Percentiles rank a stretch among this genome's conserved stretches.
Conservation (phyloP, 2,888 invertebrate species). For the Barypeithes pellucidus region DNA sequence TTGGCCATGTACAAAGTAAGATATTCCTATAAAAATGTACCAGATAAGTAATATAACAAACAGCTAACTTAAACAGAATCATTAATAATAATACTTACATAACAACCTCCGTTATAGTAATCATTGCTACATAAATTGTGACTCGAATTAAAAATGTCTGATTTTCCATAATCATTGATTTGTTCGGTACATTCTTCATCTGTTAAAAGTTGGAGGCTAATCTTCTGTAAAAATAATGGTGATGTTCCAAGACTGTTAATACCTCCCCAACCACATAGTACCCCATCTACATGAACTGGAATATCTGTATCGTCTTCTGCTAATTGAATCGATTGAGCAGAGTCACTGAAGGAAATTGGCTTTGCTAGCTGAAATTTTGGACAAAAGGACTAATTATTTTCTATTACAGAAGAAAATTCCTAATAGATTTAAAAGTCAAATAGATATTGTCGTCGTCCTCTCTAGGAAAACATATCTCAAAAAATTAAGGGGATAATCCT, state of each 20-base stretch:
- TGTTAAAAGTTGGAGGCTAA: background rate
- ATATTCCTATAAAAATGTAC: too few relatives aligned
- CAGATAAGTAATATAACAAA: too few relatives aligned
- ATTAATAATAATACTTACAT: background rate
- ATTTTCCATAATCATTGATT: background rate
- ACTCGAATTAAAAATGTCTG: conserved; percentile 7
- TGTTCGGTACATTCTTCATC: conserved; percentile 10
- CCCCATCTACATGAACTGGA: background rate
- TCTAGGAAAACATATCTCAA: too few relatives aligned
- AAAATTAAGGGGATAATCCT: too few relatives aligned
- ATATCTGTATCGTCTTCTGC: background rate
- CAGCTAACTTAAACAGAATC: too few relatives aligned
- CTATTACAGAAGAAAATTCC: too few relatives aligned
- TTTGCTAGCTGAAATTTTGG: background rate
- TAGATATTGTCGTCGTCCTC: background rate
- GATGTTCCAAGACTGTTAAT: too few relatives aligned
- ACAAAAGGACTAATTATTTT: too few relatives aligned
- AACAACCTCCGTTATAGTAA: conserved; percentile 14
- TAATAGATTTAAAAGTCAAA: background rate
- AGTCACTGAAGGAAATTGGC: background rate
- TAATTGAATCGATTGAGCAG: background rate
- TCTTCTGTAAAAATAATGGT: too few relatives aligned
- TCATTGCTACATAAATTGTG: conserved; percentile 6
- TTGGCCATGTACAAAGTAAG: too few relatives aligned
- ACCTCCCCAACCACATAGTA: background rate